phyloP scores from a whole-genome alignment of 1,140 invertebrate genomes.

The Drosophila subpulchrella region DNA sequence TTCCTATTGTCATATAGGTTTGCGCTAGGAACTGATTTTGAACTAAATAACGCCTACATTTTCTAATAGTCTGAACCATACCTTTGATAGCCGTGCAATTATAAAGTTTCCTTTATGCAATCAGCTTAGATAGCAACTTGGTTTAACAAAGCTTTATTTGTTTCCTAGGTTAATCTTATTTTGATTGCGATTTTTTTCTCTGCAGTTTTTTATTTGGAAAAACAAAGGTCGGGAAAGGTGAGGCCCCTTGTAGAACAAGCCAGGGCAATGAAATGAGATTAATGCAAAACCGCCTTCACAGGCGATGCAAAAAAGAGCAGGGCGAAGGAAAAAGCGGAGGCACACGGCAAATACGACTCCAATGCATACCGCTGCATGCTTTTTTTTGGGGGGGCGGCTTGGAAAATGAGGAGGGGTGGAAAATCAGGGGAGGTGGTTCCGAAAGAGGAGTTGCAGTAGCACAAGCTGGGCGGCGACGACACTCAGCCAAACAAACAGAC shows the following conservation, averaged over 20 bases:
- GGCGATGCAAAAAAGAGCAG: slow-evolving; percentile 65
- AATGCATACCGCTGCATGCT: slow-evolving; percentile 45
- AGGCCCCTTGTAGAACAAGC: slow-evolving; percentile 22
- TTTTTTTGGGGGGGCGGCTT: neutral
- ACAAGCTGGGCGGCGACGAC: slow-evolving; percentile 31
- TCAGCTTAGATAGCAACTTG: neutral
- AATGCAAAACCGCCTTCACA: slow-evolving; percentile 73
- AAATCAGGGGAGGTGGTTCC: neutral
- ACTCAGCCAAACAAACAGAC: slow-evolving; percentile 57
- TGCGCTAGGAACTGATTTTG: too few relatives aligned
- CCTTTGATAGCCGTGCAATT: too few relatives aligned
- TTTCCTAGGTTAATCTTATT: neutral
- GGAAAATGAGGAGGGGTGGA: neutral
- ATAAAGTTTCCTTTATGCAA: too few relatives aligned
- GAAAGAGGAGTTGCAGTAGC: slow-evolving; percentile 8
- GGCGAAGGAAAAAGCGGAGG: slow-evolving; percentile 17
- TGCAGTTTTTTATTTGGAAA: slow-evolving; percentile 9
- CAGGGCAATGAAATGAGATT: slow-evolving; percentile 78
- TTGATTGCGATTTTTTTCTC: slow-evolving; percentile 4
- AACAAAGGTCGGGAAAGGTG: slow-evolving; percentile 15
- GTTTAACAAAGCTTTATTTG: neutral
- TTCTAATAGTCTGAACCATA: too few relatives aligned
- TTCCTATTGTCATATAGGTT: too few relatives aligned
- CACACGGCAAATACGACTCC: slow-evolving; percentile 62
- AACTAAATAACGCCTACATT: too few relatives aligned